Evolutionary conservation across 2,113 vertebrate genomes (phyloP).

Genomic region (Cercocebus atys): DNA sequence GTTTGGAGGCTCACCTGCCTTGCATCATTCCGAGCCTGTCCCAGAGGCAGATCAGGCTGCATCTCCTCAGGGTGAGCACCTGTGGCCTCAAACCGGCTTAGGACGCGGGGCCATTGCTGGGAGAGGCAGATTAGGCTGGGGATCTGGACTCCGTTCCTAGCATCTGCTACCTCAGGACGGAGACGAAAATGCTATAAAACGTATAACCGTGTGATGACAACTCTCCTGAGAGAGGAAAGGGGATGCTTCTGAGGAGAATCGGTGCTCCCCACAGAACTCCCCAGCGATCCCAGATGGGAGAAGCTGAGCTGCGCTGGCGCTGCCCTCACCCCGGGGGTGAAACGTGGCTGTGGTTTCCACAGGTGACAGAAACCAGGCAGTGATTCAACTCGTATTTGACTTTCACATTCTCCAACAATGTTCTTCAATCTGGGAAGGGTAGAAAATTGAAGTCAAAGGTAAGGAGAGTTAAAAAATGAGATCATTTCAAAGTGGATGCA

Average conservation of each 20-base stretch:
- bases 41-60: too few relatives aligned
- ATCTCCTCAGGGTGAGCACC: too few relatives aligned
- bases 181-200: background rate
- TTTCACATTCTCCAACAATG: background rate
- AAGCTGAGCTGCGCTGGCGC: background rate
- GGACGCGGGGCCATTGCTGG: too few relatives aligned
- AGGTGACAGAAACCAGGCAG: background rate
- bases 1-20: too few relatives aligned
- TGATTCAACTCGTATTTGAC: background rate
- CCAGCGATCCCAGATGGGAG: too few relatives aligned
- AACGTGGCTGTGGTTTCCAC: accelerated
- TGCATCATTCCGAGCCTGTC: too few relatives aligned
- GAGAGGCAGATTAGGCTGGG: background rate
- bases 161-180: background rate
- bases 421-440: background rate
- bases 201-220: background rate
- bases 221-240: background rate
- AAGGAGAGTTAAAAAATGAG: too few relatives aligned
- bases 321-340: background rate
- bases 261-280: background rate
- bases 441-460: background rate
- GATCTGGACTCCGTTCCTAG: background rate
- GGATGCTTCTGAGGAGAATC: too few relatives aligned
- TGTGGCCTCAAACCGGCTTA: background rate
- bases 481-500: background rate